Base-by-base conservation (phyloP, 2,113 vertebrate species). In the Podilymbus podiceps region DNA sequence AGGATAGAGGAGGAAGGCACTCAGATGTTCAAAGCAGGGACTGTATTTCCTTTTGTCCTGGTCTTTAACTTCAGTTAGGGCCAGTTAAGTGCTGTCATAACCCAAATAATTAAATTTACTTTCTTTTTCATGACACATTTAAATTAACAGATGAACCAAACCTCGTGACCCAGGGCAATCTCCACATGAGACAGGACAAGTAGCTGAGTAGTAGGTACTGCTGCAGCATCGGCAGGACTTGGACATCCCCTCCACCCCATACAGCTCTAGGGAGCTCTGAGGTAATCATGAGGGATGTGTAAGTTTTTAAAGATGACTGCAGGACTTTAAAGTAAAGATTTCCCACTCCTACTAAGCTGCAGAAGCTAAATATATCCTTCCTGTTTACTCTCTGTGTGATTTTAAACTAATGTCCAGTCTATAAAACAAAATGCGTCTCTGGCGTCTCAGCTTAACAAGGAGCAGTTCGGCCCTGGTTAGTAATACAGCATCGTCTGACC, bases 301-400 rank as follows among this genome's bases (percentile, higher is more conserved):
- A 64, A 73, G 4, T 12, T 67, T 85, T 93, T 66, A 6, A 66
- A 94, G 49, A 89, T 8, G 47, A 90, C 50, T 93, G 52, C 35
- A 83, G 25, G 56, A 67, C 53, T 94, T 80, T 80, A 52, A 86
- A 90, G 81, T 8, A 49, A 93, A 91, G 74, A 84, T 93, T 95
- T 94, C 93, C 77, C 62, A 72, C 80, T 94, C 22, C 17, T 33
- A 25, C 73, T 68, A 42, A 95, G 46, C 69, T 91, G 77, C 87
- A 85, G 84, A 64, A 93, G 77, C 77, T 96, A 96, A 97, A 97
- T 85, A 91, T 96, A 97, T 93, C 94, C 91, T 96, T 97, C 95
- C 95, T 97, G 96, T 97, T 97, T 96, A 94, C 80, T 82, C 71
- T 96, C 62, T 73, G 80, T 81, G 91, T 88, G 94, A 92, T 91